Percentiles rank a stretch among this genome's conserved stretches.
Evolutionary conservation across 2,113 vertebrate genomes (phyloP).

Genomic region (Ovis aries): DNA sequence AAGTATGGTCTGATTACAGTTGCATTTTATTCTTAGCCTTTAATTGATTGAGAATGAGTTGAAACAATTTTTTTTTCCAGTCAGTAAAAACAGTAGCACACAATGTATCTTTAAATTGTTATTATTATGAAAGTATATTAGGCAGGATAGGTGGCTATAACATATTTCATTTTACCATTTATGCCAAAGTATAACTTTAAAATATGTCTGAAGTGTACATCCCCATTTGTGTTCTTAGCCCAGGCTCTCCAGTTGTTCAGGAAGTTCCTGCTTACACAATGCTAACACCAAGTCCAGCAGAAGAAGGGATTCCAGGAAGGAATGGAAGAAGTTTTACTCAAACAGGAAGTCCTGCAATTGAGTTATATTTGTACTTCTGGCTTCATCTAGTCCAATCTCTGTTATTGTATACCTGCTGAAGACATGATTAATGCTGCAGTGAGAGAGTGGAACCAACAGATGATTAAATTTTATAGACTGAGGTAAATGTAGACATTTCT

Average conservation of each 20-base stretch:
- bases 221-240: not conserved
- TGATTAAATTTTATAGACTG: not conserved
- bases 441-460: not conserved
- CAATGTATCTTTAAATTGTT: not conserved
- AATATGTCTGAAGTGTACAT: not conserved
- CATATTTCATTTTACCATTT: not conserved
- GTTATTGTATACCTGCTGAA: not conserved
- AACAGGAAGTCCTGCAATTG: not conserved
- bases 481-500: not conserved
- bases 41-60: not conserved
- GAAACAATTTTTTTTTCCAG: not conserved
- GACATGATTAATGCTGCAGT: not conserved
- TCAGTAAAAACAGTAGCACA: not conserved
- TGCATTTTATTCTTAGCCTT: not conserved
- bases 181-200: not conserved
- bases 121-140: not conserved
- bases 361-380: not conserved
- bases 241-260: not conserved
- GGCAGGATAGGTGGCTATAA: not conserved
- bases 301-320: not conserved
- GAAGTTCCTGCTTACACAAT: rapidly evolving
- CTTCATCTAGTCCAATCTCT: not conserved
- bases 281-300: not conserved
- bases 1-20: not conserved
- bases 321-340: not conserved